Percentiles rank a stretch among this genome's conserved stretches.
These are phyloP conservation scores for Tetragonisca angustula DNA, from an alignment of 2,888 invertebrate species.

Conservation along the genomic window DNA sequence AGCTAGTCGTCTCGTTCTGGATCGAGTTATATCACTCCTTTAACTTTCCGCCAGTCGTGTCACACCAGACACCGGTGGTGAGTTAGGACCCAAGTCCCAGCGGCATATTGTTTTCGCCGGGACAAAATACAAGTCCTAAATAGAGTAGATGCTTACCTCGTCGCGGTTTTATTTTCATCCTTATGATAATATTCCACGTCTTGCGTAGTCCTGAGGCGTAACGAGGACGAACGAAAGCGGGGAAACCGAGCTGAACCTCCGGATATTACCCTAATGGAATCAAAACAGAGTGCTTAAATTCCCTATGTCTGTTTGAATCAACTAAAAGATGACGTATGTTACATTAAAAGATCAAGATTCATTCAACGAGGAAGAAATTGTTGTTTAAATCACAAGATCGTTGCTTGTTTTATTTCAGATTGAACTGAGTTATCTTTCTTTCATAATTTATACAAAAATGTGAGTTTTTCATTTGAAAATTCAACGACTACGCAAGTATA, in stretches of 20 bases:
- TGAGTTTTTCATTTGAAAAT: neutral
- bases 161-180: constrained; percentile 23
- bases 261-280: constrained; percentile 19
- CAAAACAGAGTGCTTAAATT: constrained; percentile 17
- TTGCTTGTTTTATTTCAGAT: neutral
- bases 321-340: neutral
- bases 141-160: constrained; percentile 17
- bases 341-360: neutral
- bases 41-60: no score
- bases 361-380: neutral
- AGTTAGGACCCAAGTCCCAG: no score
- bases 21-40: no score
- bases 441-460: neutral
- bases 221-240: constrained; percentile 30
- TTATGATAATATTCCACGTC: constrained; percentile 36
- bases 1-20: no score
- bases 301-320: neutral
- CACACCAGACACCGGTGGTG: no score
- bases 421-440: neutral
- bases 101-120: no score
- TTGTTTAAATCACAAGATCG: neutral
- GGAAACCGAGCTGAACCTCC: constrained; percentile 6
- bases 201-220: constrained; percentile 23
- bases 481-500: no score
- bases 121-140: no score